Base-by-base conservation (phyloP, 2,113 vertebrate genomes). In the Thamnophis sirtalis region DNA sequence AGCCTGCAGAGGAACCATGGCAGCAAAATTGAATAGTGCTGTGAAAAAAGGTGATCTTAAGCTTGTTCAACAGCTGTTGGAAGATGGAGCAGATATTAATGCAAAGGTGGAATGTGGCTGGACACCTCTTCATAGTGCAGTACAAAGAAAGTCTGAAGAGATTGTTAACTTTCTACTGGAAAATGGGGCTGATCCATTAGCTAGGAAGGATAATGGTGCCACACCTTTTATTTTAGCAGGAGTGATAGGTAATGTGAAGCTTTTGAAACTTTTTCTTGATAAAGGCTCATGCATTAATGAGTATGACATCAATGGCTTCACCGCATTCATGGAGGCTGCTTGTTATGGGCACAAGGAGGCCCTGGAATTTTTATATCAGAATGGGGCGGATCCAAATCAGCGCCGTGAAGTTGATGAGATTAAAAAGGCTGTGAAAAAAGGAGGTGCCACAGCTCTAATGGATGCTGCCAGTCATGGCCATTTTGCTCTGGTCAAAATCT, bases 251-350 rank as follows among this genome's bases (percentile, higher is more conserved):
- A 90, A 96, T 0, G 93, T 97, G 91, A 21, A 13, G 0, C 55
- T 97, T 50, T 92, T 98, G 43, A 0, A 93, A n/a, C 93, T 95
- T 3, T 96, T 98, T 48, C 96, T 98, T 68, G 88, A 90, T 0
- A 2, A 0, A 0, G 97, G 96, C 0, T 53, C 96, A 8, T 8
- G 93, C 0, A 6, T 98, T 22, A 56, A 97, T 0, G 96, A 98
- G 4, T 4, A 4, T 0, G 97, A 98, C 0, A 0, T 5, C 6
- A 94, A 97, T 0, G 97, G 98, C 87, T 98, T 98, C 94, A 98
- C 98, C 0, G 98, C 98, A 9, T 97, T 98, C 90, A 97, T 98
- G 97, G 97, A 98, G 94, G 97, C 97, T 4, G 97, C 97, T 0
- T 91, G 2, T 3, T 63, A 96, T 0, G 96, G 96, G 6, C 33